phyloP scores from a whole-genome alignment of 2,888 invertebrate genomes.

The Seladonia tumulorum region DNA sequence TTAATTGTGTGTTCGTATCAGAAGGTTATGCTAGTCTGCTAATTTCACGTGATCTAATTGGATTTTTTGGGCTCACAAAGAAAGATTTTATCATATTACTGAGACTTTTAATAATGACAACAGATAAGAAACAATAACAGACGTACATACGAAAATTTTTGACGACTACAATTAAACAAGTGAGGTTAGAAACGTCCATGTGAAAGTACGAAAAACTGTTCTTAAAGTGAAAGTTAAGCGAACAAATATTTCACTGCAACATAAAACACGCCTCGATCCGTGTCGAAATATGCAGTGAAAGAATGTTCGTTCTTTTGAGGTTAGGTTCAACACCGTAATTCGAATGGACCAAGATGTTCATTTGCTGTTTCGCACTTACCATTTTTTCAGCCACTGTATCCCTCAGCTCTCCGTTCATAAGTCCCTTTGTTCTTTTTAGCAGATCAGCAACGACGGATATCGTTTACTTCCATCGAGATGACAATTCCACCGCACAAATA shows the following conservation, averaged over 20 bases:
- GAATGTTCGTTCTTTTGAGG: conserved; percentile 12
- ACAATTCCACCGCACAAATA: conserved; percentile 11
- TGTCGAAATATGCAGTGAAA: not conserved
- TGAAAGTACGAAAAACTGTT: conserved; percentile 14
- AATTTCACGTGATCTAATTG: not conserved
- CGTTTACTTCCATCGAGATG: not conserved
- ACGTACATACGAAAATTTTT: conserved; percentile 1
- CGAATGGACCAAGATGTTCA: conserved; percentile 4
- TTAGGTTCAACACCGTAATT: conserved; percentile 41
- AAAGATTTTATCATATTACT: not conserved
- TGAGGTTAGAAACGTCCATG: conserved; percentile 32
- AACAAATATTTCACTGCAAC: conserved; percentile 5
- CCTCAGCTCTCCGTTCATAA: conserved; percentile 28
- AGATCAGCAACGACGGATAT: conserved; percentile 9
- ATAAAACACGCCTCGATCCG: not conserved
- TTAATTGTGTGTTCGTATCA: not conserved
- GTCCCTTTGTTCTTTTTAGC: not conserved
- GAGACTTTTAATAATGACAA: not conserved
- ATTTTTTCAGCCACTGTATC: conserved; percentile 12
- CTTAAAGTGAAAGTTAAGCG: conserved; percentile 13
- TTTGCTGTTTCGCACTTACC: conserved; percentile 29
- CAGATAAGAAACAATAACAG: conserved; percentile 4
- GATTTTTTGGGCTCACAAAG: not conserved
- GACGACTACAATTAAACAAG: conserved; percentile 21
- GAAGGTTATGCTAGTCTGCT: not conserved